Evolutionary conservation across 2,113 vertebrate species (phyloP), one percentile per base, ranked within the genome.

Genomic region (Mesitornis unicolor): DNA sequence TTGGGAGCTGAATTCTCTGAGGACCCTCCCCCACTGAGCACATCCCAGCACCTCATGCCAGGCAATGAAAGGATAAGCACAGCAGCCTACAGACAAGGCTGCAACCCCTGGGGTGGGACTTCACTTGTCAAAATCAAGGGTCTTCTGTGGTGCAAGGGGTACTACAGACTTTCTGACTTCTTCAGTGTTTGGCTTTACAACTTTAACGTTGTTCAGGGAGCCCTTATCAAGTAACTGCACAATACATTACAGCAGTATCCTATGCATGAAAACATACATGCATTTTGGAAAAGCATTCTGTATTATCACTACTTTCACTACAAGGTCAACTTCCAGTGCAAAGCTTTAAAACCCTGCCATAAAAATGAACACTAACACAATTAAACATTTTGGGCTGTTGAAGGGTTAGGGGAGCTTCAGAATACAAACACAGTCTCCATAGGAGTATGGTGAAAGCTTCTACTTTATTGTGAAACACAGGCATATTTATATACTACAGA

Each of bases 211-310:
- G 36, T 12, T 24, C 47, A 54, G 26, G n/a, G 6, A 63, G n/a
- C 60, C 71, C 63, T 80, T 33, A 48, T 14, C 13, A 43, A 16
- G 14, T 54, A 36, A 64, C 11, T 33, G 40, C 75, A 61, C 11
- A 36, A 74, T 17, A 25, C 13, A 21, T 3, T 9, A 9, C 3
- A 57, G 28, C 45, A 57, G 19, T 5, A 5, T 8, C 43, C 61
- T 20, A 65, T 0, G 0, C 10, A 22, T 1, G 2, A 77, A 84
- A 43, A 51, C 16, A 21, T 2, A 42, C 3, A 0, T 6, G 16
- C 17, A 16, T 65, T 78, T 87, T 74, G 40, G 11, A 57, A 38
- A 57, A 57, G 15, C n/a, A 43, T 57, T 70, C n/a, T 4, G 2
- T 36, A 11, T 17, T 35, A 35, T n/a, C 65, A 16, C 26, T 80